Conservation (phyloP, 2,113 vertebrate species). For the Egretta garzetta region DNA sequence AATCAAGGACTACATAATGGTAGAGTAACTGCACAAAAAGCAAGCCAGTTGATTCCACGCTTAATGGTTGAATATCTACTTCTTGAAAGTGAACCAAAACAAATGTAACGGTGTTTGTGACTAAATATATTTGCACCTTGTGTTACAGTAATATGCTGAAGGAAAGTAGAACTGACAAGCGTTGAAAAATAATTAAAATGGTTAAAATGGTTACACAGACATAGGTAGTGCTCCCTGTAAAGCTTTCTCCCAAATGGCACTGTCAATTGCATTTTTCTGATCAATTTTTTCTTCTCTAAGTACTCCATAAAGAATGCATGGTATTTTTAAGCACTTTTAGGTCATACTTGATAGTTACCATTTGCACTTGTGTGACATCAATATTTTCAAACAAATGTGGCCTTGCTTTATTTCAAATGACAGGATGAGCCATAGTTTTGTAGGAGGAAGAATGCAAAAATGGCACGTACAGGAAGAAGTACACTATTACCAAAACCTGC, state of each 20-base stretch:
- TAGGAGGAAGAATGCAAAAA: background rate
- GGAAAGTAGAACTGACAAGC: background rate
- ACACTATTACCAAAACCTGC: background rate
- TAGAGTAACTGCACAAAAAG: background rate
- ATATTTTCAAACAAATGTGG: background rate
- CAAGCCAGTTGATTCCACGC: background rate
- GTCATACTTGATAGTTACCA: background rate
- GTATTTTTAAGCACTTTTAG: background rate
- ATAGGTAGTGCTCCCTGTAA: background rate
- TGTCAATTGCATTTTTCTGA: background rate
- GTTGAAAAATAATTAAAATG: background rate
- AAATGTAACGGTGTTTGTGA: background rate
- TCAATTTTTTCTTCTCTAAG: background rate
- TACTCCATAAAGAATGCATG: background rate
- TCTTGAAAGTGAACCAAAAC: background rate
- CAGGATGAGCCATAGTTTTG: background rate
- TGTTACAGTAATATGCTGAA: background rate
- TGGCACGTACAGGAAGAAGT: accelerated
- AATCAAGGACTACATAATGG: background rate
- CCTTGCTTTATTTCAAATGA: background rate
- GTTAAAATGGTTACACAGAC: background rate
- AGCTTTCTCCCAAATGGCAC: background rate
- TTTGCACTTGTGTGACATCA: background rate
- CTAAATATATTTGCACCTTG: background rate
- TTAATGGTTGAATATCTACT: background rate